Conservation (phyloP, 2,113 vertebrate species). For the Coptodon bakossiorum region DNA sequence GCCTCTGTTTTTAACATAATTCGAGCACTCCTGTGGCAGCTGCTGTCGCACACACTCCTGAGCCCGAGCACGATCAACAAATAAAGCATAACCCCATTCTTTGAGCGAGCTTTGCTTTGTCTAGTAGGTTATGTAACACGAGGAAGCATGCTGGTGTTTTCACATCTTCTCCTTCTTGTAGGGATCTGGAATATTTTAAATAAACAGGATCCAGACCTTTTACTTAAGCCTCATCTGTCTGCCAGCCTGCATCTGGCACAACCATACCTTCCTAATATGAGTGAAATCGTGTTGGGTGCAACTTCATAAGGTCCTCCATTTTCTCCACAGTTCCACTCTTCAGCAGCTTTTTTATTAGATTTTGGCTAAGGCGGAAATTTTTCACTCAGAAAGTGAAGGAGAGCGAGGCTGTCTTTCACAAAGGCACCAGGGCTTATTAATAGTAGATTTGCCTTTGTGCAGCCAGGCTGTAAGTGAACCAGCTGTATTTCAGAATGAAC, state of each 20-base stretch:
- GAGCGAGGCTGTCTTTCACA: constrained; percentile 1
- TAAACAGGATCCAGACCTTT: constrained; percentile 42
- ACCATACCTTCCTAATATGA: constrained; percentile 7
- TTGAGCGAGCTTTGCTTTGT: background rate
- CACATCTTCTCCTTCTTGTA: constrained; percentile 21
- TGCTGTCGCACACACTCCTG: background rate
- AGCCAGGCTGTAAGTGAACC: background rate
- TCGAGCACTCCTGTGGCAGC: background rate
- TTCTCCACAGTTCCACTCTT: constrained; percentile 2
- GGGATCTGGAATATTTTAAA: constrained; percentile 35
- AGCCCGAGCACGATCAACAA: background rate
- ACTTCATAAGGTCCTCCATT: constrained; percentile 18
- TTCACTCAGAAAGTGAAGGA: background rate
- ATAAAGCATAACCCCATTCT: background rate
- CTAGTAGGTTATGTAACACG: constrained; percentile 27
- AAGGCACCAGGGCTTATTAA: constrained; percentile 23
- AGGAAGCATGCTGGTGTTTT: background rate
- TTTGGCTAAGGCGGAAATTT: constrained; percentile 12
- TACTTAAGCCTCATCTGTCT: constrained; percentile 12
- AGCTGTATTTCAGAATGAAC: background rate
- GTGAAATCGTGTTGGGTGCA: constrained; percentile 6
- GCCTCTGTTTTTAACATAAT: background rate
- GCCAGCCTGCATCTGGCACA: constrained; percentile 52
- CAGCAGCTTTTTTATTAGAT: constrained; percentile 38
- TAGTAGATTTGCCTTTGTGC: constrained; percentile 23